phyloP scores from a whole-genome alignment of 2,113 vertebrate genomes.

The Cyphomyrus plagiostoma region DNA sequence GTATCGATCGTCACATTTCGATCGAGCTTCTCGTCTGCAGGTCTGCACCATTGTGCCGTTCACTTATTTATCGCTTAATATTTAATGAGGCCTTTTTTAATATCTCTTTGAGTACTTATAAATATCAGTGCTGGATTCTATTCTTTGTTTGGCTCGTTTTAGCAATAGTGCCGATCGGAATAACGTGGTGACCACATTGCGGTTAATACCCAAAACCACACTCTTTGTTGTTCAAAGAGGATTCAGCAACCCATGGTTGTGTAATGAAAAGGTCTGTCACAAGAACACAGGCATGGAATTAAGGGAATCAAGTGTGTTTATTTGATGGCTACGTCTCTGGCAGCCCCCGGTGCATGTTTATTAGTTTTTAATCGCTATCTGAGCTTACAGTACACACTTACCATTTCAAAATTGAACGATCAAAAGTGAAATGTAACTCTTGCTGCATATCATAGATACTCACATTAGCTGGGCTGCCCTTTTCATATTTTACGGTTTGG shows the following conservation, averaged over 20 bases:
- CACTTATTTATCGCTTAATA: background rate
- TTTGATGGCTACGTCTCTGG: background rate
- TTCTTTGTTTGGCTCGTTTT: background rate
- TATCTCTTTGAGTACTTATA: background rate
- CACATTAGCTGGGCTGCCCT: background rate
- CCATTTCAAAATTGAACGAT: conserved; percentile 26
- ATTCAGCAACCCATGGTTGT: background rate
- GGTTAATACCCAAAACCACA: background rate
- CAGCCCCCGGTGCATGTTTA: conserved; percentile 33
- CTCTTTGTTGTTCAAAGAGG: background rate
- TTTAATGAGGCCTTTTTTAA: background rate
- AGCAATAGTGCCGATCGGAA: background rate
- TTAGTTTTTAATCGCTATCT: conserved; percentile 40
- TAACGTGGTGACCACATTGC: background rate
- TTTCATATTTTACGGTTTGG: conserved; percentile 11
- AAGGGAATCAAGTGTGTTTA: conserved; percentile 27
- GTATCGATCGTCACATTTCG: background rate
- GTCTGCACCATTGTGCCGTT: background rate
- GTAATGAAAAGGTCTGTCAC: background rate
- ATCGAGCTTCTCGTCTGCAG: background rate
- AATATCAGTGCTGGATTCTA: background rate
- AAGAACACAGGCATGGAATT: conserved; percentile 27
- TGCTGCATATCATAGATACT: conserved; percentile 24
- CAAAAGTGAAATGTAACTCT: conserved; percentile 28
- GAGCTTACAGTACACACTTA: conserved; percentile 31